Conservation (phyloP, 92 coral and sea anemone species). For the Paragorgia papillata region DNA sequence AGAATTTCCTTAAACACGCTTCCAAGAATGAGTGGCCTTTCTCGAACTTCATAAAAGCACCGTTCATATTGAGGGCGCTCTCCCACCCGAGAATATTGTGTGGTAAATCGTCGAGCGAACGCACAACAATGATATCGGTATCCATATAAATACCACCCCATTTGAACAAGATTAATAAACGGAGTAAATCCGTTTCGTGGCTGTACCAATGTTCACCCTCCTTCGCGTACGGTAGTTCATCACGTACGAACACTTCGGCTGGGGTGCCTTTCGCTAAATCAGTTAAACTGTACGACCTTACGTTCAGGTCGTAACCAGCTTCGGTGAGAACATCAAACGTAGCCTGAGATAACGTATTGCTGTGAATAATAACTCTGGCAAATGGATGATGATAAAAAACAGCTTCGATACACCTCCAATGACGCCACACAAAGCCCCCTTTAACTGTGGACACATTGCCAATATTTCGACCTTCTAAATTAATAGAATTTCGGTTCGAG, state of each 20-base stretch:
- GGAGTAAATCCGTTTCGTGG: constrained; percentile 52
- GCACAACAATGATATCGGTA: constrained; percentile 51
- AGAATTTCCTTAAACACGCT: constrained; percentile 14
- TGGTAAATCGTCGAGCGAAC: constrained; percentile 29
- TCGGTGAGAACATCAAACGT: constrained; percentile 45
- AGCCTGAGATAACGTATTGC: constrained; percentile 42
- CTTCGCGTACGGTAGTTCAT: constrained; percentile 13
- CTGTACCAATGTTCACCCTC: constrained; percentile 49
- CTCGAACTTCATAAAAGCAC: constrained; percentile 46
- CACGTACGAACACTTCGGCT: constrained; percentile 44
- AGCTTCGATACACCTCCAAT: constrained; percentile 52
- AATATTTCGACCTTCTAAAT: neutral
- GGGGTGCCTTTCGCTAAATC: constrained; percentile 44
- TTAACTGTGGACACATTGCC: neutral
- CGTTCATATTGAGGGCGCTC: constrained; percentile 19
- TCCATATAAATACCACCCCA: constrained; percentile 57
- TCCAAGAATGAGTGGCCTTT: constrained; percentile 30
- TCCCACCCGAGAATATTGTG: constrained; percentile 43
- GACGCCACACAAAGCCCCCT: constrained; percentile 39
- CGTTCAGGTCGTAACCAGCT: constrained; percentile 51
- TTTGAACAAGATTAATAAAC: constrained; percentile 42
- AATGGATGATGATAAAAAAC: constrained; percentile 57
- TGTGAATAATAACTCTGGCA: constrained; percentile 50
- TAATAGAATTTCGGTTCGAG: neutral
- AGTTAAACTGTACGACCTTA: constrained; percentile 36